Evolutionary conservation across 2,113 vertebrate genomes (phyloP), one percentile per base, ranked within the genome.

Genomic region (Salminus brasiliensis): DNA sequence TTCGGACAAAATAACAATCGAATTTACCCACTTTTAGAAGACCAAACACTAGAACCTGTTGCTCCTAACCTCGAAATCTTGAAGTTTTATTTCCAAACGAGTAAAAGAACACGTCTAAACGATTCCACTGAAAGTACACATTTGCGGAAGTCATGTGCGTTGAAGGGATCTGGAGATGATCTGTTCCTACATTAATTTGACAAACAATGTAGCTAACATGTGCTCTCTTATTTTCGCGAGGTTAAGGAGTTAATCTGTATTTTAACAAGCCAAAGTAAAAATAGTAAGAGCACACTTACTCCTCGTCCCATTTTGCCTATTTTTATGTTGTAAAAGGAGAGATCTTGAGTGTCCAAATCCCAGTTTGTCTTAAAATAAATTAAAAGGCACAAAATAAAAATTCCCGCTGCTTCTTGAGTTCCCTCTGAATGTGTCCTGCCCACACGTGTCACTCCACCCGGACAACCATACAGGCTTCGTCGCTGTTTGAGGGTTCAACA

Each of bases 221-320:
- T 27, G 21, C 7, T 53, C 16, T 21, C 30, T 7, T 25, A n/a
- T 1, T 9, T 76, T n/a, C n/a, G n/a, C n/a, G n/a, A n/a, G n/a
- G n/a, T n/a, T n/a, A n/a, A n/a, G n/a, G n/a, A n/a, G n/a, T n/a
- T 12, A 68, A 8, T 34, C 3, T 45, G 23, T 21, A 2, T 30
- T 43, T 32, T 5, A 41, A 76, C 27, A 60, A 62, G 29, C 9
- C 45, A 67, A 23, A 60, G 13, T 59, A 23, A 53, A 68, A 23
- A 68, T 11, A 25, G 11, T 34, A 18, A 63, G 15, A 30, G 1
- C 29, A 62, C 88, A 94, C 93, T 94, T 85, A 94, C 93, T 91
- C 93, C 93, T 88, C 91, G 82, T 86, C 93, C 92, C 93, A 94
- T 94, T 84, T 78, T 87, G 81, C 83, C 34, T 66, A 34, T 74